These are phyloP conservation scores for Heteromyza rotundicornis DNA, from an alignment of 2,888 invertebrate genomes.

Conservation along the genomic window DNA sequence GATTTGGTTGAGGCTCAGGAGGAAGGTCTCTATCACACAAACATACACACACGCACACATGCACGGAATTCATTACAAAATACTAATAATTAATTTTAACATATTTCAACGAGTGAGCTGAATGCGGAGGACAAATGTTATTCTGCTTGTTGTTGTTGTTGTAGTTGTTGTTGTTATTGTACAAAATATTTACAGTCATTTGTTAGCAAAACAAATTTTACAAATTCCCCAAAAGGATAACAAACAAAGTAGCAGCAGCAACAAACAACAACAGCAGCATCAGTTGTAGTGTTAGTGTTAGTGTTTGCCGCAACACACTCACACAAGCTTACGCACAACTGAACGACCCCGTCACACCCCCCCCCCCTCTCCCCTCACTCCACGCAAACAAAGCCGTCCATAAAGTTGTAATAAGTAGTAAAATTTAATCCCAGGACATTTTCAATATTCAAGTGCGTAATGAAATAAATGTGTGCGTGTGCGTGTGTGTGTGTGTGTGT, in stretches of 20 bases:
- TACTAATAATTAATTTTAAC: slow-evolving; percentile 31
- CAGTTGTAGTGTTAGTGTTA: background rate
- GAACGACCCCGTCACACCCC: too few species aligned
- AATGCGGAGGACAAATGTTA: slow-evolving; percentile 4
- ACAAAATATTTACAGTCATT: slow-evolving; percentile 24
- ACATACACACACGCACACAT: slow-evolving; percentile 14
- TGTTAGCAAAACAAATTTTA: slow-evolving; percentile 22
- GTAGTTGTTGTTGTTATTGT: slow-evolving; percentile 8
- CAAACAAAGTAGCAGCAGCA: slow-evolving; percentile 3
- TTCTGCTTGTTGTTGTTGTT: slow-evolving; percentile 15
- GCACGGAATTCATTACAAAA: slow-evolving; percentile 21
- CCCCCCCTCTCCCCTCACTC: background rate
- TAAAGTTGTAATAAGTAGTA: slow-evolving; percentile 20
- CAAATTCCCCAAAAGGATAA: slow-evolving; percentile 24
- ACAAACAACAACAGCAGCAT: slow-evolving; percentile 10
- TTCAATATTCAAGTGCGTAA: slow-evolving; percentile 19
- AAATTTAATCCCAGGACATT: slow-evolving; percentile 20
- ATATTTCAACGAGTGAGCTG: slow-evolving; percentile 29
- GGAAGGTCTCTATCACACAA: background rate
- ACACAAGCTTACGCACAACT: background rate
- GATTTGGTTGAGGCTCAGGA: slow-evolving; percentile 7
- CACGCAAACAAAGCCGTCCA: background rate
- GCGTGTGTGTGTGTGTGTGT: slow-evolving; percentile 5
- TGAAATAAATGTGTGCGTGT: slow-evolving; percentile 18
- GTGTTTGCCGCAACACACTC: background rate